Percentiles rank a stretch among this genome's conserved stretches.
These are phyloP conservation scores for Anisognathus igniventris DNA, from an alignment of 2,797 vertebrate genomes.

Conservation along the genomic window DNA sequence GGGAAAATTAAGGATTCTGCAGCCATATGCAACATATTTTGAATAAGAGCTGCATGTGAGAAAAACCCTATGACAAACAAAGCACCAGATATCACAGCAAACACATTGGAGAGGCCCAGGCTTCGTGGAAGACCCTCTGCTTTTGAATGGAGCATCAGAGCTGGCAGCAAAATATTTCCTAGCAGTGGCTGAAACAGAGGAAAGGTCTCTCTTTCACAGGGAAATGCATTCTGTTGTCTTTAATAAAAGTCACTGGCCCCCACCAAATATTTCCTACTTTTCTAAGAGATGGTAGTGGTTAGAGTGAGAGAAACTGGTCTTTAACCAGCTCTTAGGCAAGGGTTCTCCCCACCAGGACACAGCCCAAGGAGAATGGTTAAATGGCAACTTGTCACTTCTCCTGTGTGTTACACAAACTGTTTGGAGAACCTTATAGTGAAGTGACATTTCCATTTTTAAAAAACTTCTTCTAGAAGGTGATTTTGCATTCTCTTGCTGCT, in stretches of 20 bases:
- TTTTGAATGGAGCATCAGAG: not conserved
- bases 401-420: not conserved
- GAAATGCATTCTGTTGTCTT: not conserved
- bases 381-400: not conserved
- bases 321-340: not conserved
- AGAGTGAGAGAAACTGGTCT: not conserved
- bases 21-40: not conserved
- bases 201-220: not conserved
- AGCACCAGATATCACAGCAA: not conserved
- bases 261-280: not conserved
- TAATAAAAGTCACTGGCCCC: not conserved
- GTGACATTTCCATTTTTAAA: not conserved
- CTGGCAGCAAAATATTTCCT: not conserved
- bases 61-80: not conserved
- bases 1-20: not conserved
- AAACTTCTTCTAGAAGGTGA: not conserved
- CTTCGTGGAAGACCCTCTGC: not conserved
- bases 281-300: not conserved
- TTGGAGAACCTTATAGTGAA: not conserved
- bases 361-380: not conserved
- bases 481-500: not conserved
- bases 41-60: not conserved
- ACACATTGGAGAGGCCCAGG: not conserved
- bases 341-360: not conserved
- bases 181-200: not conserved